Percentiles rank a stretch among this genome's conserved stretches.
phyloP scores from a whole-genome alignment of 2,888 invertebrate species.

The Lasius platythorax region DNA sequence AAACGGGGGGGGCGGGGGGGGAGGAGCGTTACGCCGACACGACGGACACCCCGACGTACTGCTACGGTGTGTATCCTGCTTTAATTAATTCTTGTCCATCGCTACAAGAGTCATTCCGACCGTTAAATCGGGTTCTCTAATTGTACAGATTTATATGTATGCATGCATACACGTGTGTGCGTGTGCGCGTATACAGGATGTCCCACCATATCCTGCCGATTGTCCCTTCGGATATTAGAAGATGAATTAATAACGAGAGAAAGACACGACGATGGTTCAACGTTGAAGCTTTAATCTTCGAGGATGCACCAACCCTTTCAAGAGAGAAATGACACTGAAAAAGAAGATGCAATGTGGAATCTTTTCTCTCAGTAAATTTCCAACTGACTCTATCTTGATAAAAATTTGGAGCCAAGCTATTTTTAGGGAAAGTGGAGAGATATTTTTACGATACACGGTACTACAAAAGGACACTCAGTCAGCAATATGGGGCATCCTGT shows the following conservation, averaged over 20 bases:
- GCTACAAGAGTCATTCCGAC: slow-evolving; percentile 18
- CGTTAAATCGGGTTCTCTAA: slow-evolving; percentile 39
- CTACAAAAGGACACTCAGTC: background rate
- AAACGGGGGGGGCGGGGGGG: slow-evolving; percentile 53
- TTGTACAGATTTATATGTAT: slow-evolving; percentile 42
- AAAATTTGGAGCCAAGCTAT: background rate
- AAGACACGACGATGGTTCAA: background rate
- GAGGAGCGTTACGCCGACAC: slow-evolving; percentile 64
- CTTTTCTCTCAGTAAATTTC: background rate
- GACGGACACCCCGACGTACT: slow-evolving; percentile 68
- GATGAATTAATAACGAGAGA: background rate
- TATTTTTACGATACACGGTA: background rate
- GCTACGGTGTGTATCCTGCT: slow-evolving; percentile 14
- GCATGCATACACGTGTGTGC: slow-evolving; percentile 43
- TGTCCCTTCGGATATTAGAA: background rate
- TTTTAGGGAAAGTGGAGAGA: background rate
- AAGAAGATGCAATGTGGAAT: background rate
- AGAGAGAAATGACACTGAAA: background rate
- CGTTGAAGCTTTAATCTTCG: background rate
- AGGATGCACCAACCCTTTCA: background rate
- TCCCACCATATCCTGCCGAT: slow-evolving; percentile 5
- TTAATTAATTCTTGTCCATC: slow-evolving; percentile 26
- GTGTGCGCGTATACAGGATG: slow-evolving; percentile 37
- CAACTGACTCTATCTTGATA: background rate
- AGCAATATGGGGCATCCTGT: slow-evolving; percentile 20